Evolutionary conservation across 2,113 vertebrate species (phyloP).

Genomic region (Tragelaphus scriptus): DNA sequence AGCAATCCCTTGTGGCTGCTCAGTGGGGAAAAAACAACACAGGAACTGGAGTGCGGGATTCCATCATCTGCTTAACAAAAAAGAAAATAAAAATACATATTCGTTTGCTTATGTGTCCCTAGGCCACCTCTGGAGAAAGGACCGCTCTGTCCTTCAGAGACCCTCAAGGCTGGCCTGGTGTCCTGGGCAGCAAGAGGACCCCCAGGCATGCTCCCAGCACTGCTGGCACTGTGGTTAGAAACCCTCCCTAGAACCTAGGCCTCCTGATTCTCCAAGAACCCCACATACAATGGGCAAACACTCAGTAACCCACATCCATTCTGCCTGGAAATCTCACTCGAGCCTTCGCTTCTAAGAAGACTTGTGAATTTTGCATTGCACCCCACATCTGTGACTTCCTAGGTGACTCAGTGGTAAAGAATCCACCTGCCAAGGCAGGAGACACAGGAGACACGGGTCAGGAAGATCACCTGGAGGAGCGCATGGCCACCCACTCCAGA

Average conservation of each 20-base stretch:
- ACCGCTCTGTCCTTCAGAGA: neutral
- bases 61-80: neutral
- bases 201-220: fast-evolving
- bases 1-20: neutral
- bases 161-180: neutral
- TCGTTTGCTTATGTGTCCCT: neutral
- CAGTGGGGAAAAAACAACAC: neutral
- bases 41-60: neutral
- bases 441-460: neutral
- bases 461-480: neutral
- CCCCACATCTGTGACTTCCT: neutral
- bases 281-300: neutral
- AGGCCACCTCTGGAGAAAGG: neutral
- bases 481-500: neutral
- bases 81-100: neutral
- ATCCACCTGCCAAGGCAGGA: neutral
- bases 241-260: neutral
- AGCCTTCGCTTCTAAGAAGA: neutral
- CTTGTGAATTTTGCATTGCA: neutral
- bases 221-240: fast-evolving
- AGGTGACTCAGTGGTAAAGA: neutral
- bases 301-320: neutral
- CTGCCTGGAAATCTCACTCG: neutral
- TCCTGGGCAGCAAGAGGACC: neutral
- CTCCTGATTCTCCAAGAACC: neutral